Evolutionary conservation across 2,888 invertebrate species (phyloP).

Genomic region (Elegia similella): DNA sequence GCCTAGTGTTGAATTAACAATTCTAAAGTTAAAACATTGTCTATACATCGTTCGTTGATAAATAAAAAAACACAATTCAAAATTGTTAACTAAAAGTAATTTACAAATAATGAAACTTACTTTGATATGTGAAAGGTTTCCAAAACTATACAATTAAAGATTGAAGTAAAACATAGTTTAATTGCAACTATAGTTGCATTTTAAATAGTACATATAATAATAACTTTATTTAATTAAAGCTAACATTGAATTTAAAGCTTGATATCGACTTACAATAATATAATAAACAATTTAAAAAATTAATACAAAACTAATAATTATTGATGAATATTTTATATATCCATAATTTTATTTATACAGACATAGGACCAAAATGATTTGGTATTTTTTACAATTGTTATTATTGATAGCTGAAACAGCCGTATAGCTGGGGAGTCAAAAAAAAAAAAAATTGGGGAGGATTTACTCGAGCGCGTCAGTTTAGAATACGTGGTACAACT

Average conservation of each 20-base stretch:
- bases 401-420: constrained; percentile 3
- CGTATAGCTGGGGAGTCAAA: too few species aligned
- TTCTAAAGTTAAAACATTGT: constrained; percentile 39
- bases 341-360: background rate
- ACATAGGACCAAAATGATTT: background rate
- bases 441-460: too few species aligned
- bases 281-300: constrained; percentile 35
- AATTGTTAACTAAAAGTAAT: constrained; percentile 4
- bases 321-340: constrained; percentile 1
- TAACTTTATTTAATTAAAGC: constrained; percentile 76
- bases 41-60: constrained; percentile 25
- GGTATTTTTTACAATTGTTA: background rate
- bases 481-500: too few species aligned
- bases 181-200: constrained; percentile 24
- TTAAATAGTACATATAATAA: constrained; percentile 44
- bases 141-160: background rate
- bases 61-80: constrained; percentile 17
- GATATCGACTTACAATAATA: constrained; percentile 60
- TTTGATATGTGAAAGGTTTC: constrained; percentile 8
- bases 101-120: constrained; percentile 4
- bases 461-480: too few species aligned
- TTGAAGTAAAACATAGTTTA: background rate
- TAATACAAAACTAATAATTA: constrained; percentile 19
- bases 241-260: constrained; percentile 81
- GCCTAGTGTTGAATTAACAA: constrained; percentile 47